phyloP scores from a whole-genome alignment of 2,797 vertebrate genomes.

The Cossypha polioptera region DNA sequence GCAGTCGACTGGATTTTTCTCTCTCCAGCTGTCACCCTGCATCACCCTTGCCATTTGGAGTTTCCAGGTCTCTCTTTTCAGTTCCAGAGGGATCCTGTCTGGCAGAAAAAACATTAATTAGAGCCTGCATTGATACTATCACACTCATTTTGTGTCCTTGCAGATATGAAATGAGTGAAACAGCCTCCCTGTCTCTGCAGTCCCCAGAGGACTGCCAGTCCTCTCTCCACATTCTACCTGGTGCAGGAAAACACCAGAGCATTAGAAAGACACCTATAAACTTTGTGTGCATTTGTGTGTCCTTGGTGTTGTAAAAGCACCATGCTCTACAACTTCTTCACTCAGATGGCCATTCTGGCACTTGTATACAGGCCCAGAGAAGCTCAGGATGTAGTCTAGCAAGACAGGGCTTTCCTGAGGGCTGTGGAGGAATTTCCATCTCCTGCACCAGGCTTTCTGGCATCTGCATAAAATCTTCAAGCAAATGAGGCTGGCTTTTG shows the following conservation, averaged over 20 bases:
- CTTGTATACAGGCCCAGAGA: fast-evolving
- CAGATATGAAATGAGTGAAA: background rate
- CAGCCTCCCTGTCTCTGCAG: background rate
- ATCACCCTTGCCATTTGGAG: background rate
- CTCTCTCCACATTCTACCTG: background rate
- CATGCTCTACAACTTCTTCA: background rate
- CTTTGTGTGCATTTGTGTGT: background rate
- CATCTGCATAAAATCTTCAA: background rate
- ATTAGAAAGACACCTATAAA: background rate
- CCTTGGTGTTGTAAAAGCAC: background rate
- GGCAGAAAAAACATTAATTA: slow-evolving; percentile 8
- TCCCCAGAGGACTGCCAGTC: background rate
- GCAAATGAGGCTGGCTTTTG: background rate
- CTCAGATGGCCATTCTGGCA: background rate
- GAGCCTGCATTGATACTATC: background rate
- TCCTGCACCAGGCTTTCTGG: background rate
- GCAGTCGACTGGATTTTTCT: background rate
- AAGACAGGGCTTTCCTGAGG: background rate
- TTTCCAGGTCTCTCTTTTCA: background rate
- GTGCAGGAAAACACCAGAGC: background rate
- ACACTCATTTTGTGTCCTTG: background rate
- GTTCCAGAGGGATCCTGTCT: background rate
- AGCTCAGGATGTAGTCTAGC: background rate
- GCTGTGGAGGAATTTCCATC: background rate
- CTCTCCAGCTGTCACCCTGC: background rate